Evolutionary conservation across 2,113 vertebrate species (phyloP), one percentile per base, ranked within the genome.

Genomic region (Pseudorhombus dupliciocellatus): DNA sequence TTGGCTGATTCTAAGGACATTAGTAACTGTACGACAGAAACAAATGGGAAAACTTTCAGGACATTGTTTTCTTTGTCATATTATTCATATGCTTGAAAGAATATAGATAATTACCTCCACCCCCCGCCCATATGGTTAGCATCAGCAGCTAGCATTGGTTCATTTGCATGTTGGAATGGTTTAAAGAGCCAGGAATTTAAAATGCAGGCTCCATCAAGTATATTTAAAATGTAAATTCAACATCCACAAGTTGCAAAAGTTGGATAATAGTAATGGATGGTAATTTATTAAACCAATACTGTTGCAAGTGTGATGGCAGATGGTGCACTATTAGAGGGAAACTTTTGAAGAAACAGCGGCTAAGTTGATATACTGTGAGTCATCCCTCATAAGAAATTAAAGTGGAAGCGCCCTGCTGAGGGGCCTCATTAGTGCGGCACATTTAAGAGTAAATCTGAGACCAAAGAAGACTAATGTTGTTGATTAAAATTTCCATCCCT

Each of bases 381-480:
- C 46, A 46, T 77, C 66, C 30, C 73, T 83, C 81, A 62, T 73
- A 77, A 75, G 68, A 80, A 91, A 85, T 84, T 66, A 78, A 85
- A 86, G 84, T 57, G 66, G 61, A 81, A 54, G 58, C 64, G 48
- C 57, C 87, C 86, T 72, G 75, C 88, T 84, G 90, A 75, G 87
- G 74, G 34, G 68, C 72, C 81, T 89, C 79, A 89, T 92, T 89
- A 91, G 58, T 20, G 65, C 77, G 61, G 34, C 55, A 56, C 69
- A 70, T 73, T 87, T 62, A 82, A 81, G 60, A 72, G 67, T 62
- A 69, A 85, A 87, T 84, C 68, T 79, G 64, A 80, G 67, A 83
- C 24, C 71, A 51, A 37, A 26, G 16, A 28, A 12, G 20, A 62
- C 44, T 76, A 84, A 83, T 48, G 71, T 74, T 50, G 46, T 50